Evolutionary conservation across 2,113 vertebrate species (phyloP).

Genomic region (Phyllopteryx taeniolatus): DNA sequence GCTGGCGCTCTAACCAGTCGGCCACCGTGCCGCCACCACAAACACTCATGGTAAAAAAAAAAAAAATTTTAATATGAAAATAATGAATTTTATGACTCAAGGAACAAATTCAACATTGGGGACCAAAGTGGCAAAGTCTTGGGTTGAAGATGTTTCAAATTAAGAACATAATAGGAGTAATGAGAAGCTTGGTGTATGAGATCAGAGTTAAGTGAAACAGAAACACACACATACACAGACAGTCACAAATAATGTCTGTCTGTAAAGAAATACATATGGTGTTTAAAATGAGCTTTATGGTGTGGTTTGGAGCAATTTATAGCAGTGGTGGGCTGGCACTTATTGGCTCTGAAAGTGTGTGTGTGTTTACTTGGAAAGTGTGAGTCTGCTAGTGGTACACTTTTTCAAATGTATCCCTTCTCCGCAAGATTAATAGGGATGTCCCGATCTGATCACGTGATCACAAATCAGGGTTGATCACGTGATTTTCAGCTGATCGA

Average conservation of each 20-base stretch:
- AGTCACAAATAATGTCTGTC: conserved; percentile 34
- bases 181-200: conserved; percentile 29
- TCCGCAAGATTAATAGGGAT: not conserved
- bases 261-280: conserved; percentile 57
- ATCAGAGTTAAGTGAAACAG: conserved; percentile 9
- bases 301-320: conserved; percentile 49
- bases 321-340: conserved; percentile 18
- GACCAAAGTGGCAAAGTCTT: conserved; percentile 10
- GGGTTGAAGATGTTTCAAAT: conserved; percentile 32
- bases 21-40: too few species aligned
- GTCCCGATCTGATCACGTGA: too few species aligned
- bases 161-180: conserved; percentile 22
- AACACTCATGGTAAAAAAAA: not conserved
- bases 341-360: conserved; percentile 16
- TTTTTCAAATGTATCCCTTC: not conserved
- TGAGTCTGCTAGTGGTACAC: conserved; percentile 9
- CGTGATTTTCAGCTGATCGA: too few species aligned
- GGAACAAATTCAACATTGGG: conserved; percentile 24
- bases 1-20: too few species aligned
- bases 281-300: conserved; percentile 61
- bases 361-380: conserved; percentile 27
- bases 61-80: not conserved
- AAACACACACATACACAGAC: conserved; percentile 23
- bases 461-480: too few species aligned
- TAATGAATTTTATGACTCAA: not conserved